Percentiles rank a stretch among this genome's conserved stretches.
Evolutionary conservation across 2,113 vertebrate species (phyloP).

Genomic region (Tretioscincus oriximinensis): DNA sequence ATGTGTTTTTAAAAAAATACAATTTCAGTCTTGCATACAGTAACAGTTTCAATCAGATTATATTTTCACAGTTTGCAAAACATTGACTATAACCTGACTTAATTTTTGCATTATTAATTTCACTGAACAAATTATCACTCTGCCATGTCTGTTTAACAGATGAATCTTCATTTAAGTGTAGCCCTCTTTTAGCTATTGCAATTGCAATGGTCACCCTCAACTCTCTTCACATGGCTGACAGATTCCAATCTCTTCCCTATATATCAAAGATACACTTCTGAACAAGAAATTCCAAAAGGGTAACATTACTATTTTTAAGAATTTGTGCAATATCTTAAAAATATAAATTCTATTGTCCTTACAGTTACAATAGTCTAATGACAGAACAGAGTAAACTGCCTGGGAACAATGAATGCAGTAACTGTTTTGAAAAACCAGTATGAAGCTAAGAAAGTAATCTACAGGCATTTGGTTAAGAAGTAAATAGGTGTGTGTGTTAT

Average conservation of each 20-base stretch:
- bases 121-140: not conserved
- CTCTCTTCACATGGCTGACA: not conserved
- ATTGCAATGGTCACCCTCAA: not conserved
- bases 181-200: not conserved
- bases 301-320: not conserved
- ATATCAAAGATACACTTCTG: not conserved
- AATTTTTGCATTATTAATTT: not conserved
- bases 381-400: not conserved
- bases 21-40: too few species aligned
- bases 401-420: not conserved
- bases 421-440: not conserved
- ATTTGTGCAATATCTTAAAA: not conserved
- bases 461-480: not conserved
- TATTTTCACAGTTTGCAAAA: not conserved
- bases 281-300: not conserved
- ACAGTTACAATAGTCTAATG: not conserved
- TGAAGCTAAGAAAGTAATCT: not conserved
- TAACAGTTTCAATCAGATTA: too few species aligned
- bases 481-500: not conserved
- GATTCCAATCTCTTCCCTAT: too few species aligned
- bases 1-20: not conserved
- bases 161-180: not conserved
- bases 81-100: not conserved
- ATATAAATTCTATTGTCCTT: not conserved
- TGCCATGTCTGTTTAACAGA: not conserved